Conservation (phyloP, 2,888 invertebrate genomes). For the Steinernema hermaphroditum region DNA sequence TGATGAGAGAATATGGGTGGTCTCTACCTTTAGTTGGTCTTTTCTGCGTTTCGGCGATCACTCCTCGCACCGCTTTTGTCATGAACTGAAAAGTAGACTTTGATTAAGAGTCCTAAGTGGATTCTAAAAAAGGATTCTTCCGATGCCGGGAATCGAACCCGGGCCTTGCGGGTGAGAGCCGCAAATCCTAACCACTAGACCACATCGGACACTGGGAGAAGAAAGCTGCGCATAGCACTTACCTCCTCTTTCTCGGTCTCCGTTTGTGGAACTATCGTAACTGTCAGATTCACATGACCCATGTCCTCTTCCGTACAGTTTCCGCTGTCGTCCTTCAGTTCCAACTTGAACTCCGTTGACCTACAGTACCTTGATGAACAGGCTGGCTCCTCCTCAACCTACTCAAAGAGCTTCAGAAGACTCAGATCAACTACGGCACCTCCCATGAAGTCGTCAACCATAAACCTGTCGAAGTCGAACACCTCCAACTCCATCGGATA, state of each 20-base stretch:
- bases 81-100: conserved; percentile 46
- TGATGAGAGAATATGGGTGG: background rate
- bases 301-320: conserved; percentile 72
- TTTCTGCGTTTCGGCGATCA: conserved; percentile 48
- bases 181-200: no score
- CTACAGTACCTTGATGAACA: conserved; percentile 61
- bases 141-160: no score
- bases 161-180: no score
- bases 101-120: background rate
- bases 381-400: conserved; percentile 34
- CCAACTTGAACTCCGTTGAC: conserved; percentile 76
- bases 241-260: conserved; percentile 76
- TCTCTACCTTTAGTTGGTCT: conserved; percentile 42
- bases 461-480: conserved; percentile 87
- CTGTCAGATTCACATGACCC: conserved; percentile 82
- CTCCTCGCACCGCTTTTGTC: conserved; percentile 46
- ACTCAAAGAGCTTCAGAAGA: conserved; percentile 56
- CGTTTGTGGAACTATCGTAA: conserved; percentile 86
- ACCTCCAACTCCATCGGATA: conserved; percentile 80
- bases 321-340: conserved; percentile 77
- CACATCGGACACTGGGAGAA: no score
- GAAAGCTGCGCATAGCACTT: no score
- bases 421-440: conserved; percentile 80
- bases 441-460: conserved; percentile 92
- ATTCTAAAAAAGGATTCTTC: no score